Conservation (phyloP, 2,888 invertebrate species). For the Uloborus plumipes region DNA sequence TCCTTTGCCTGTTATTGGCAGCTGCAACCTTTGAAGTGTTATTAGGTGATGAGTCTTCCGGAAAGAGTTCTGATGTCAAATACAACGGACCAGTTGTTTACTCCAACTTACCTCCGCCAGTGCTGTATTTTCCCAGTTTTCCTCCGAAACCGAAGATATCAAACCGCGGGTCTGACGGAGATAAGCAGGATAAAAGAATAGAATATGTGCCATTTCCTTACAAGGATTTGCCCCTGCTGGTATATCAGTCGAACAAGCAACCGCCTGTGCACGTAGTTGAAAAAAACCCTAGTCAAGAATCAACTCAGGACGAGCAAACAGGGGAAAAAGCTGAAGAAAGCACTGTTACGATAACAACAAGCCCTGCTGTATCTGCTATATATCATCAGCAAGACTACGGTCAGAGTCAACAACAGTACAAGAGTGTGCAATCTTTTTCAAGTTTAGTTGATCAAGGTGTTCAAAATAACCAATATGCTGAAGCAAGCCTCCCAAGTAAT, state of each 20-base stretch:
- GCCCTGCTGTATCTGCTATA: conserved; percentile 10
- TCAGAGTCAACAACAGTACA: background rate
- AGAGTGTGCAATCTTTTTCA: background rate
- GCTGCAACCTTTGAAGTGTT: conserved; percentile 12
- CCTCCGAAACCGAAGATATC: conserved; percentile 24
- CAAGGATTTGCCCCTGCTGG: conserved; percentile 47
- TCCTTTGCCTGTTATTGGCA: conserved; percentile 16
- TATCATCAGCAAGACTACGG: conserved; percentile 10
- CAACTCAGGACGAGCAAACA: background rate
- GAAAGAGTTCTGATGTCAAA: conserved; percentile 8
- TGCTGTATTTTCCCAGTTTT: conserved; percentile 56
- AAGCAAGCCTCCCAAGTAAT: background rate
- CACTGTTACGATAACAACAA: background rate
- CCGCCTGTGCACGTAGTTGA: conserved; percentile 53
- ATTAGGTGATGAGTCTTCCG: background rate
- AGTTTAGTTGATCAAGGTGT: background rate
- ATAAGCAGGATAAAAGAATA: conserved; percentile 21
- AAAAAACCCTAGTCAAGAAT: conserved; percentile 4
- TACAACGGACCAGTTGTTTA: conserved; percentile 51
- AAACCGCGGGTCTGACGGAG: conserved; percentile 10
- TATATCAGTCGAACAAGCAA: conserved; percentile 48
- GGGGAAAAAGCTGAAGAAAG: background rate
- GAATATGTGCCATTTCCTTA: conserved; percentile 49
- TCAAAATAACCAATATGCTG: background rate
- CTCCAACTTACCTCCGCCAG: conserved; percentile 49